Conservation (phyloP, 2,888 invertebrate species). For the Emmelina monodactyla region DNA sequence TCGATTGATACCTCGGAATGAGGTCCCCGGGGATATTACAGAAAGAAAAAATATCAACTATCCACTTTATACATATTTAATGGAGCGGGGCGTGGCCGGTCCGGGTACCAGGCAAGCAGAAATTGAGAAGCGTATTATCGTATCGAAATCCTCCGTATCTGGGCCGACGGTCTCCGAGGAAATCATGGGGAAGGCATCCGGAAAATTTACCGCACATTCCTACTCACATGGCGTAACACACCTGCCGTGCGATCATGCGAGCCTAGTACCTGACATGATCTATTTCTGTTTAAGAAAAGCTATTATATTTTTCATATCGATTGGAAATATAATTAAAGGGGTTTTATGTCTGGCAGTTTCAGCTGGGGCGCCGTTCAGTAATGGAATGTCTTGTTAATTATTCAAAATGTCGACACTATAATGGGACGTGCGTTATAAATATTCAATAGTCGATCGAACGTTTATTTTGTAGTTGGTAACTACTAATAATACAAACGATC, state of each 20-base stretch:
- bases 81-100: constrained; percentile 45
- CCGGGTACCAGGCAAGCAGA: constrained; percentile 43
- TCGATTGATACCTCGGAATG: constrained; percentile 50
- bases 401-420: constrained; percentile 55
- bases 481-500: neutral
- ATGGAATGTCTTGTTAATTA: constrained; percentile 43
- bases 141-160: constrained; percentile 64
- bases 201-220: constrained; percentile 69
- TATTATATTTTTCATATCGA: constrained; percentile 19
- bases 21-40: constrained; percentile 34
- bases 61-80: constrained; percentile 48
- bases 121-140: constrained; percentile 60
- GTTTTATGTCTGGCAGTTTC: constrained; percentile 33
- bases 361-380: constrained; percentile 21
- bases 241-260: constrained; percentile 53
- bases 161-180: constrained; percentile 73
- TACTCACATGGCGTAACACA: constrained; percentile 52
- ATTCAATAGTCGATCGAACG: constrained; percentile 34
- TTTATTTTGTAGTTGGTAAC: neutral
- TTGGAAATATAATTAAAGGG: constrained; percentile 27
- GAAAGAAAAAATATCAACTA: constrained; percentile 34
- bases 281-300: constrained; percentile 10
- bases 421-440: constrained; percentile 50
- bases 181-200: constrained; percentile 81
- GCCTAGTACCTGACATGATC: constrained; percentile 42